phyloP scores from a whole-genome alignment of 1,140 invertebrate species.

The Rhynchophorus ferrugineus region DNA sequence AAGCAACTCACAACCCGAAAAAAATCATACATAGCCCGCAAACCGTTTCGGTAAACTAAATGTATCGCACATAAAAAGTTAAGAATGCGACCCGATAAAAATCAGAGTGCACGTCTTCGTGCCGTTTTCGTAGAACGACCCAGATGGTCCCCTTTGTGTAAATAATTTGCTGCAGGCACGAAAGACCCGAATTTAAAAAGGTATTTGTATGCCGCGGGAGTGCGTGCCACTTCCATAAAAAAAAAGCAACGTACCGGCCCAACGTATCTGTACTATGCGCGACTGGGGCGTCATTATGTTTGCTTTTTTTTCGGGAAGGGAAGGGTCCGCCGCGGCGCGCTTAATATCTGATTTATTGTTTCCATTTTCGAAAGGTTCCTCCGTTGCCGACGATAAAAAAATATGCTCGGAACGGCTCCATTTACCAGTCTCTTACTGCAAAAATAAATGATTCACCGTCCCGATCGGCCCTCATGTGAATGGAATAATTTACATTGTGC shows the following conservation, averaged over 20 bases:
- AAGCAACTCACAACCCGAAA: too few relatives aligned
- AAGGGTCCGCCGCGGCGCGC: conserved; percentile 7
- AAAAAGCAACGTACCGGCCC: conserved; percentile 18
- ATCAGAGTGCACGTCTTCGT: not conserved
- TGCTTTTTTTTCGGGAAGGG: conserved; percentile 7
- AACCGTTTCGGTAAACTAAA: not conserved
- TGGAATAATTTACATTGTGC: too few relatives aligned
- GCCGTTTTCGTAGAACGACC: not conserved
- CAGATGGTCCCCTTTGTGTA: conserved; percentile 9
- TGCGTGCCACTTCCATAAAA: conserved; percentile 17
- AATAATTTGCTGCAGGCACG: conserved; percentile 20
- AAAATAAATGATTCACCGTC: too few relatives aligned
- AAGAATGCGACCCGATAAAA: not conserved
- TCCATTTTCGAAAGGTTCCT: conserved; percentile 3
- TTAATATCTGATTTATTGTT: conserved; percentile 22
- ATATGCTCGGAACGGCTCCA: too few relatives aligned
- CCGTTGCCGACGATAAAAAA: not conserved
- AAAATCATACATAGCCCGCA: too few relatives aligned
- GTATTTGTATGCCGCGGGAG: conserved; percentile 21
- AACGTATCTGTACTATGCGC: conserved; percentile 5
- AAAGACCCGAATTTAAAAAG: conserved; percentile 20
- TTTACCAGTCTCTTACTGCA: too few relatives aligned
- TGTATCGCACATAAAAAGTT: not conserved
- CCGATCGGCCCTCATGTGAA: too few relatives aligned
- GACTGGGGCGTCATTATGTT: conserved; percentile 14